A percentile compares a stretch with the other conserved stretches of the same genome.
These are phyloP conservation scores for Ceratina calcarata DNA, from an alignment of 1,140 invertebrate species.

Conservation along the genomic window DNA sequence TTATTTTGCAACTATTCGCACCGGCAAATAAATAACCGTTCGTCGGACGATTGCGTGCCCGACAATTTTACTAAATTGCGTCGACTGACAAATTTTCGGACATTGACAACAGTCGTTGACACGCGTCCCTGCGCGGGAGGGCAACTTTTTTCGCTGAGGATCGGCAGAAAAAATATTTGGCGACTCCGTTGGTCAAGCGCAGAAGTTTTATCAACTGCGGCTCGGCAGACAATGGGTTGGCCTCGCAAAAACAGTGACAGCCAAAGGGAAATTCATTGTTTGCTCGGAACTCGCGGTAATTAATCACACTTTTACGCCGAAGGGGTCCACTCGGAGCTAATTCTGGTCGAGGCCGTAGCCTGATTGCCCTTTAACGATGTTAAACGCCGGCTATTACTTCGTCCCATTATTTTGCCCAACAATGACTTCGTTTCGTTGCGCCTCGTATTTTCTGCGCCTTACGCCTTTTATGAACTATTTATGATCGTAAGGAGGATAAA, in stretches of 20 bases:
- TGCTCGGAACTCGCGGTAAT: slow-evolving; percentile 45
- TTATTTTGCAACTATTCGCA: background rate
- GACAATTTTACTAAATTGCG: background rate
- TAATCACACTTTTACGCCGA: slow-evolving; percentile 65
- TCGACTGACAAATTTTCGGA: background rate
- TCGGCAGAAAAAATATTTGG: background rate
- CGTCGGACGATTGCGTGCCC: no score
- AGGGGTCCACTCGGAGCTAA: slow-evolving; percentile 58
- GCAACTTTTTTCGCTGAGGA: background rate
- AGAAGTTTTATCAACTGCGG: background rate
- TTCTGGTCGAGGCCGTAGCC: slow-evolving; percentile 54
- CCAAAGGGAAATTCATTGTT: slow-evolving; percentile 46
- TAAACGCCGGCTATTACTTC: slow-evolving; percentile 65
- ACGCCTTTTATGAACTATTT: slow-evolving; percentile 5
- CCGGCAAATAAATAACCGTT: background rate
- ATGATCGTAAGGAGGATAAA: background rate
- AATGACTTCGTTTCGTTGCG: slow-evolving; percentile 28
- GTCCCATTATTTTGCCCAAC: slow-evolving; percentile 59
- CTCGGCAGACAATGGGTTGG: background rate
- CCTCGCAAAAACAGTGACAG: slow-evolving; percentile 18
- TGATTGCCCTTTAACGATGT: slow-evolving; percentile 64
- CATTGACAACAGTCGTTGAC: background rate
- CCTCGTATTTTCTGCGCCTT: slow-evolving; percentile 33
- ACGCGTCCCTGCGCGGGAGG: no score
- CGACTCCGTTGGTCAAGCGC: no score